Conservation (phyloP, 2,888 invertebrate species). For the Herminia tarsipennalis region DNA sequence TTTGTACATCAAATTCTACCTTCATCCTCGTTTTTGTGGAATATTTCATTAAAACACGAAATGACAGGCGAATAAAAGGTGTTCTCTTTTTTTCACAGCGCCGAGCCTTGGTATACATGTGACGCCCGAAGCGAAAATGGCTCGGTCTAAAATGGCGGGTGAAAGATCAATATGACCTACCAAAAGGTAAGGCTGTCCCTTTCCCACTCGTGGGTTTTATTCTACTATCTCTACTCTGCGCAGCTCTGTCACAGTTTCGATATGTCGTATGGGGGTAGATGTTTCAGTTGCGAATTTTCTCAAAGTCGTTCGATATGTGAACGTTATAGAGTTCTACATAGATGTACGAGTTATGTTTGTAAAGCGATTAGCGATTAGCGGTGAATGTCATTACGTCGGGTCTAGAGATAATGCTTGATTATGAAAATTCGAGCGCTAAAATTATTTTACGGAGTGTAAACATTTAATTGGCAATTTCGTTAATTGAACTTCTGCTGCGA, state of each 20-base stretch:
- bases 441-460: constrained; percentile 61
- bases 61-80: constrained; percentile 78
- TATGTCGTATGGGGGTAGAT: constrained; percentile 76
- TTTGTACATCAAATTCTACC: constrained; percentile 65
- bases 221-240: constrained; percentile 60
- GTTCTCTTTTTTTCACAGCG: constrained; percentile 65
- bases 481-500: constrained; percentile 51
- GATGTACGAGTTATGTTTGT: constrained; percentile 60
- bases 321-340: constrained; percentile 62
- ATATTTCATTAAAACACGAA: constrained; percentile 81
- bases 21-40: constrained; percentile 63
- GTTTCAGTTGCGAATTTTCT: constrained; percentile 72
- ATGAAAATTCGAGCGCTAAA: constrained; percentile 65
- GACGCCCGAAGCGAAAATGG: constrained; percentile 81
- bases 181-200: constrained; percentile 71
- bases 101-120: constrained; percentile 69
- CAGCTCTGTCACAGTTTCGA: constrained; percentile 68
- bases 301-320: constrained; percentile 49
- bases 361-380: constrained; percentile 71
- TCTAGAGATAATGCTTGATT: constrained; percentile 72
- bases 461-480: constrained; percentile 54
- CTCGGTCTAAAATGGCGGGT: constrained; percentile 83
- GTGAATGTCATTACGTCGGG: constrained; percentile 65
- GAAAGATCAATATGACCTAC: constrained; percentile 86
- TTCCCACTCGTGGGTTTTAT: constrained; percentile 48